Percentiles rank a stretch among this genome's conserved stretches.
Evolutionary conservation across 2,797 vertebrate genomes (phyloP).

Genomic region (Anguilla obscura): DNA sequence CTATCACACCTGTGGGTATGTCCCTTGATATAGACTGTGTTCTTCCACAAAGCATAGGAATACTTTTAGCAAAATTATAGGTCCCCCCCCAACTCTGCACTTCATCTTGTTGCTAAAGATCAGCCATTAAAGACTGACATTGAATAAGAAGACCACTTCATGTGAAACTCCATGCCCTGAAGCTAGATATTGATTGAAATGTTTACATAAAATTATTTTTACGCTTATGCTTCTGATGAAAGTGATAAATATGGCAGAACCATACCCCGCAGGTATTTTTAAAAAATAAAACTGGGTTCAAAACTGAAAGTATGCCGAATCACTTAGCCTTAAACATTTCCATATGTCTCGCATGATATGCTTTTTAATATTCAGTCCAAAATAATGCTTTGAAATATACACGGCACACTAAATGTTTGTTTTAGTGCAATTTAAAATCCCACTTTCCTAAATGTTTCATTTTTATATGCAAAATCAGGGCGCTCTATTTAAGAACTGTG

Average conservation of each 20-base stretch:
- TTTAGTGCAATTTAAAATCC: slow-evolving; percentile 56
- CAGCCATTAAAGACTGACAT: slow-evolving; percentile 25
- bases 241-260: slow-evolving; percentile 8
- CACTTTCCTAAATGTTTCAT: slow-evolving; percentile 57
- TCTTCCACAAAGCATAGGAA: neutral
- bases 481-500: neutral
- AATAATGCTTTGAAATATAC: slow-evolving; percentile 48
- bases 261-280: slow-evolving; percentile 15
- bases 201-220: slow-evolving; percentile 16
- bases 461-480: slow-evolving; percentile 47
- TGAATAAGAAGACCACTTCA: slow-evolving; percentile 27
- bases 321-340: slow-evolving; percentile 5
- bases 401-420: slow-evolving; percentile 46
- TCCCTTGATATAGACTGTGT: neutral
- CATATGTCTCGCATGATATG: neutral
- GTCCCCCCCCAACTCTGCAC: neutral
- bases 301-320: slow-evolving; percentile 14
- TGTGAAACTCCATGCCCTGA: slow-evolving; percentile 23
- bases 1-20: neutral
- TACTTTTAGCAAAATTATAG: neutral
- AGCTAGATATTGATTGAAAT: slow-evolving; percentile 28
- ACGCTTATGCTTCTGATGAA: neutral
- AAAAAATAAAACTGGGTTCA: neutral
- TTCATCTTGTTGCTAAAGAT: neutral
- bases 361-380: neutral